Evolutionary conservation across 2,888 invertebrate genomes (phyloP).

Genomic region (Drosophila maculinotata): DNA sequence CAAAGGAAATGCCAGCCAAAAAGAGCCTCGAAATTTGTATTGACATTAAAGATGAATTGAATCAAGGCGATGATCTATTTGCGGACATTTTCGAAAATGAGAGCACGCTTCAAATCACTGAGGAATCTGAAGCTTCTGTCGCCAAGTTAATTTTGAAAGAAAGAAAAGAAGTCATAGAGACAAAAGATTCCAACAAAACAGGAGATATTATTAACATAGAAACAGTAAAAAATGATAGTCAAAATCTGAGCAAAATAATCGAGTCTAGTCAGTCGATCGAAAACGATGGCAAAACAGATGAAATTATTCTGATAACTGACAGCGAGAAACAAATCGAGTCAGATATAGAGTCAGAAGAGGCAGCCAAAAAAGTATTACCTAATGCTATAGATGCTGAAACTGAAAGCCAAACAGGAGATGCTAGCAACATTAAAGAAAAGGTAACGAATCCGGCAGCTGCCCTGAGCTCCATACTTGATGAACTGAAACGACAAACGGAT

Average conservation of each 20-base stretch:
- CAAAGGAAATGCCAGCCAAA: constrained; percentile 18
- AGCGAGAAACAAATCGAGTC: constrained; percentile 4
- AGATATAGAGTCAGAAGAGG: constrained; percentile 1
- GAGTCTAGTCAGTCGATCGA: not conserved
- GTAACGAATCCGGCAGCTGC: not conserved
- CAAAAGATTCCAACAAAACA: not conserved
- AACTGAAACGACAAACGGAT: constrained; percentile 72
- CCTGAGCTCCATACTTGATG: constrained; percentile 65
- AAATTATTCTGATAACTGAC: constrained; percentile 1
- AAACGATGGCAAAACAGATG: not conserved
- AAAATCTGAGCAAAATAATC: not conserved
- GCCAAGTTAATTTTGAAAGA: not conserved
- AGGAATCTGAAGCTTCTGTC: not conserved
- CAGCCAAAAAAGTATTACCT: not conserved
- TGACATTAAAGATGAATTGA: constrained; percentile 85
- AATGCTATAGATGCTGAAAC: constrained; percentile 33
- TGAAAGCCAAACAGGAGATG: constrained; percentile 37
- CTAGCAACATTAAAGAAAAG: constrained; percentile 30
- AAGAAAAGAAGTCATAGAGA: not conserved
- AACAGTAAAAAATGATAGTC: not conserved
- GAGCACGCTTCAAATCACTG: not conserved
- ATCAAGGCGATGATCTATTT: constrained; percentile 88
- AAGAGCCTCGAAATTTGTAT: constrained; percentile 84
- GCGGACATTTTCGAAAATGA: constrained; percentile 88
- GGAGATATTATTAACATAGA: not conserved